Base-by-base conservation (phyloP, 2,888 invertebrate species). In the Drosophila crucigera region DNA sequence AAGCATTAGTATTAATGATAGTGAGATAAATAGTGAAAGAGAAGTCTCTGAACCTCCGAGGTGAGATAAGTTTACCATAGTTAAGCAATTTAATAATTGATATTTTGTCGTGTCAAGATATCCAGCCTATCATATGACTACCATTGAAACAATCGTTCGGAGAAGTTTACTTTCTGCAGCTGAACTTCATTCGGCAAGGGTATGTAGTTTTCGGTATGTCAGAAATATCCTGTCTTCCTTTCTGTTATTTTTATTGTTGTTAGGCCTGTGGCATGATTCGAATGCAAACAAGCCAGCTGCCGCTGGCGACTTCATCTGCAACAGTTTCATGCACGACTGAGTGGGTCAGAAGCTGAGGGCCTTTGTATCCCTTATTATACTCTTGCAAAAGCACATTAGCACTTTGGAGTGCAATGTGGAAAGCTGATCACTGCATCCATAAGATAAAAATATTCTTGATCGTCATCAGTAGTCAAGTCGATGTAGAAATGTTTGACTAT, bases 241-340 rank as follows among this genome's bases (percentile, higher is more conserved):
- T 39, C 47, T 28, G 52, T 16, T 33, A 25, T 39, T 39, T 47
- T 52, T 19, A 63, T 50, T 31, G 31, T 52, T 74, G 68, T 63
- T 68, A 41, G 22, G 54, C 80, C 82, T 54, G 66, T 60, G 73
- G 73, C 76, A 72, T 65, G 82, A 61, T 73, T 66, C 67, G 75
- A 77, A 82, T 87, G 84, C 88, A 89, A 84, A 84, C 88, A 82
- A 80, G 75, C 31, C 59, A 28, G n/a, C 39, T 49, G 47, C 53
- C 28, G 14, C 9, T n/a, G 39, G 39, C 72, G 54, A 67, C 61
- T 78, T 69, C 84, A 86, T 79, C 82, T 82, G 82, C 73, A 75
- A 41, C 80, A 75, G 77, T 72, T 84, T 85, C 78, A 85, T 84
- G 90, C 84, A 84, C 90, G 90, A 87, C 41, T 69, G 80, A 68